These are phyloP conservation scores for Trematocara zebra DNA, from an alignment of 2,113 vertebrate species.

Conservation along the genomic window DNA sequence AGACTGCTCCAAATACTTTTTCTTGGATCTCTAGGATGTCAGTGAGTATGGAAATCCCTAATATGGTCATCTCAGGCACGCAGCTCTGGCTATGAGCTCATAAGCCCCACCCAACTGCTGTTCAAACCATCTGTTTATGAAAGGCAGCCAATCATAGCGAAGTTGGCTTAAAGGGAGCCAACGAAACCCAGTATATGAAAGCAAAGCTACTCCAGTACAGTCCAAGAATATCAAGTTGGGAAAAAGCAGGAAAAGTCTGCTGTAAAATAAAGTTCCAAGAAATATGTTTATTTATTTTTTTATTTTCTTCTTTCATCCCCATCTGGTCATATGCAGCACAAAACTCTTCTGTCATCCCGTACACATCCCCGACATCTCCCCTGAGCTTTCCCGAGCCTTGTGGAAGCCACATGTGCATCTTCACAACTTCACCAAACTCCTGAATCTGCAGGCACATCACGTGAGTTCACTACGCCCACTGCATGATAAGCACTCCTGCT, in stretches of 20 bases:
- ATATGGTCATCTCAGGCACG: neutral
- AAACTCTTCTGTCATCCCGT: neutral
- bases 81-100: neutral
- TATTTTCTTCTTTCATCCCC: neutral
- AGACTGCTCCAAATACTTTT: neutral
- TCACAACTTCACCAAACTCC: neutral
- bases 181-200: neutral
- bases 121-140: neutral
- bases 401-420: neutral
- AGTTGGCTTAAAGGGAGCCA: neutral
- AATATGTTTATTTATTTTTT: neutral
- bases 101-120: neutral
- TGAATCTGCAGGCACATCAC: neutral
- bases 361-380: neutral
- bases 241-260: neutral
- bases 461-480: neutral
- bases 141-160: neutral
- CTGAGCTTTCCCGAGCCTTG: neutral
- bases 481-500: neutral
- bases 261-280: neutral
- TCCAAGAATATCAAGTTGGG: neutral
- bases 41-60: neutral
- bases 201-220: neutral
- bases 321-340: neutral
- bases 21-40: neutral